Conservation (phyloP, 1,140 invertebrate species). For the Cheumatopsyche charites region DNA sequence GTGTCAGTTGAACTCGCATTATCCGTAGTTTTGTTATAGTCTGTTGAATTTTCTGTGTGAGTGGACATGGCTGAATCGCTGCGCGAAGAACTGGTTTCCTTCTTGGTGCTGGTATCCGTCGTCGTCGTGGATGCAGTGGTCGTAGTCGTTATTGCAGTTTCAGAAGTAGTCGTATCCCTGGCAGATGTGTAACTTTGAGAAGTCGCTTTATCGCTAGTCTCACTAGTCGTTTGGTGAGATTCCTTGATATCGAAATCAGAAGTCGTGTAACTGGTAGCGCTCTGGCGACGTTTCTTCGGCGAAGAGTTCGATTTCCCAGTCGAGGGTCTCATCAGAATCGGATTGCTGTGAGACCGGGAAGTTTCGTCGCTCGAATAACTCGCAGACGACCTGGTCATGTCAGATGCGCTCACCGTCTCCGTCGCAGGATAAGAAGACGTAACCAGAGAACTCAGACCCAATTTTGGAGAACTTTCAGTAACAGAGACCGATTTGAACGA, state of each 20-base stretch:
- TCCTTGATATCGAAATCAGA: conserved; percentile 19
- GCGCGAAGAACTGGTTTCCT: conserved; percentile 37
- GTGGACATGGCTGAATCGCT: conserved; percentile 46
- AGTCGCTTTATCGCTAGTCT: conserved; percentile 10
- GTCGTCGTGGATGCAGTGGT: conserved; percentile 22
- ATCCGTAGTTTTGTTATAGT: conserved; percentile 32
- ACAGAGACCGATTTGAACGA: conserved; percentile 43
- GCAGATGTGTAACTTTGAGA: conserved; percentile 19
- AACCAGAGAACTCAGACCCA: conserved; percentile 47
- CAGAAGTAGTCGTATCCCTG: conserved; percentile 30
- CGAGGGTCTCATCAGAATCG: conserved; percentile 31
- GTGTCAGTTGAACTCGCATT: conserved; percentile 29
- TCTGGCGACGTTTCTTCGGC: conserved; percentile 42
- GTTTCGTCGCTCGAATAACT: conserved; percentile 47
- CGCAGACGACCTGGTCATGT: conserved; percentile 41
- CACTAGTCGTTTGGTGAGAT: conserved; percentile 15
- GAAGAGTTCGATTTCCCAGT: conserved; percentile 36
- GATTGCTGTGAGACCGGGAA: conserved; percentile 35
- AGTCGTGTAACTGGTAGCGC: conserved; percentile 45
- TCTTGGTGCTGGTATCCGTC: conserved; percentile 1
- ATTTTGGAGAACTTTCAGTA: conserved; percentile 44
- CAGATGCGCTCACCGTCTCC: conserved; percentile 32
- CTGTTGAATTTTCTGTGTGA: conserved; percentile 34
- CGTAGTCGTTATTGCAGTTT: conserved; percentile 40
- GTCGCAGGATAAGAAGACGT: conserved; percentile 46